Conservation (phyloP, 64 coral and sea anemone genomes). For the Porites lutea region DNA sequence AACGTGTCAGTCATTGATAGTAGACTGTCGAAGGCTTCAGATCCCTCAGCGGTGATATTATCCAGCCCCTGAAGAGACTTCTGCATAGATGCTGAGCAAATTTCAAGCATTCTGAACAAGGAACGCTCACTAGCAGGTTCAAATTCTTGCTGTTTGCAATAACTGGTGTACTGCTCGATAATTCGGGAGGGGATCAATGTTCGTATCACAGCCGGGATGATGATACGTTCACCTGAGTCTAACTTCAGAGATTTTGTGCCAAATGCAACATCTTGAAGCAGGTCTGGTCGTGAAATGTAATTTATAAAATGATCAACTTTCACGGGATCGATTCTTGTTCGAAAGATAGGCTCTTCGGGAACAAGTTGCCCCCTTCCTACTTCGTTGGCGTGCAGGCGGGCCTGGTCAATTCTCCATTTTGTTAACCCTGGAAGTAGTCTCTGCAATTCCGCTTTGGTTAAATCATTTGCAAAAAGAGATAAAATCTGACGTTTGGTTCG, state of each 20-base stretch:
- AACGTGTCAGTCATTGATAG: conserved; percentile 53
- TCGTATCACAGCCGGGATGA: conserved; percentile 63
- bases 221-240: conserved; percentile 65
- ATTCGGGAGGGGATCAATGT: not conserved
- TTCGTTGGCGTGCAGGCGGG: conserved; percentile 43
- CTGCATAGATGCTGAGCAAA: conserved; percentile 37
- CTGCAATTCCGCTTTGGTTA: conserved; percentile 16
- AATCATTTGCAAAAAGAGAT: conserved; percentile 67
- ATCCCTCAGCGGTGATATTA: conserved; percentile 48
- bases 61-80: too few species aligned
- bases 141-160: conserved; percentile 50
- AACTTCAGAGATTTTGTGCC: conserved; percentile 63
- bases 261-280: conserved; percentile 77
- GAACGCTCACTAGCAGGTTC: conserved; percentile 66
- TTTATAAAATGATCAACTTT: conserved; percentile 62
- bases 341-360: not conserved
- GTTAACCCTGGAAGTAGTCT: conserved; percentile 34
- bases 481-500: conserved; percentile 59
- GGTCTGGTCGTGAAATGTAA: conserved; percentile 63
- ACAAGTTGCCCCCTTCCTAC: conserved; percentile 41
- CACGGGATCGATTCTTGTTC: conserved; percentile 34
- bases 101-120: conserved; percentile 76
- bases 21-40: conserved; percentile 42
- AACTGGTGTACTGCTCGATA: conserved; percentile 56
- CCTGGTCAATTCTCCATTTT: conserved; percentile 73